Percentiles rank a stretch among this genome's conserved stretches.
These are phyloP conservation scores for Scortum barcoo DNA, from an alignment of 2,113 vertebrate species.

Conservation along the genomic window DNA sequence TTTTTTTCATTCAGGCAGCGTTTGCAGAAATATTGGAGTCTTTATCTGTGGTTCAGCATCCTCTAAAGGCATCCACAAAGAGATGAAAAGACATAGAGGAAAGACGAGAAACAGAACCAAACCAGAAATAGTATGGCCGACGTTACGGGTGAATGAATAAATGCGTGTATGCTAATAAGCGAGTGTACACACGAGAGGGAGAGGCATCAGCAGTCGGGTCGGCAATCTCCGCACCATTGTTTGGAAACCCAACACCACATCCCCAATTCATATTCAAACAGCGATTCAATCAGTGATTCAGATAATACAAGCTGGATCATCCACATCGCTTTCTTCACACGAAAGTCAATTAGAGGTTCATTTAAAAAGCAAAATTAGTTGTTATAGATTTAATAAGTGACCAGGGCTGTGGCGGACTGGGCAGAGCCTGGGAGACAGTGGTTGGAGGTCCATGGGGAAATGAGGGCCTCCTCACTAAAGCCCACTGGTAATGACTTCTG, in stretches of 20 bases:
- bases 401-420: conserved; percentile 63
- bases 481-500: conserved; percentile 84
- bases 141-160: conserved; percentile 9
- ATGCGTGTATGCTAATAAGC: conserved; percentile 44
- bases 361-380: conserved; percentile 83
- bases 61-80: conserved; percentile 1
- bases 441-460: conserved; percentile 73
- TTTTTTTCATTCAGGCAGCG: conserved; percentile 8
- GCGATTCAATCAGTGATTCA: conserved; percentile 60
- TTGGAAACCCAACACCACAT: conserved; percentile 52
- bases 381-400: conserved; percentile 82
- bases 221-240: conserved; percentile 37
- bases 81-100: conserved; percentile 12
- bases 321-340: conserved; percentile 66
- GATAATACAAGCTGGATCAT: conserved; percentile 64
- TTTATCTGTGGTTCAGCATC: conserved; percentile 5
- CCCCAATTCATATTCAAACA: conserved; percentile 59
- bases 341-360: conserved; percentile 82
- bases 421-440: conserved; percentile 49
- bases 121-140: neutral
- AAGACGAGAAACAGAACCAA: neutral
- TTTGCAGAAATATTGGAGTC: conserved; percentile 28
- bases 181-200: neutral
- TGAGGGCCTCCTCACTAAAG: conserved; percentile 69
- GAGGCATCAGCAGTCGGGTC: conserved; percentile 38